Evolutionary conservation across 1,140 invertebrate species (phyloP), one percentile per base, ranked within the genome.

Genomic region (Agraylea sexmaculata): DNA sequence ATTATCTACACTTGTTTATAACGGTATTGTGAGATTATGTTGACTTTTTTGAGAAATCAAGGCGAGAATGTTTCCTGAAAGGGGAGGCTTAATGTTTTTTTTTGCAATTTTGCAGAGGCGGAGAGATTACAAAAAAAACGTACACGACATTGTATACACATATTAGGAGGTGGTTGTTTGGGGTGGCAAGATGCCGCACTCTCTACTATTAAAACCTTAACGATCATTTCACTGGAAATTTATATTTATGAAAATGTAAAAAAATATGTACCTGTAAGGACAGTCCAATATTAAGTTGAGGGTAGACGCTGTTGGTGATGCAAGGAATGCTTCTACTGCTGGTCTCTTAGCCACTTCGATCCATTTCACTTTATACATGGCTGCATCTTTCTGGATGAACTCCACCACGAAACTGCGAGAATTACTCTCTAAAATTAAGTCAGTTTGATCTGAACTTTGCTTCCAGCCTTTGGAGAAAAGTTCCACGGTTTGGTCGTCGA

Each of bases 381-480:
- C 78, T 3, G 73, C 70, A 49, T 83, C 79, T 15, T 71, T 67
- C 52, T 79, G 77, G 3, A 81, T 53, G 53, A 81, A 81, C 53
- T 81, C 77, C 13, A 82, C 71, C 13, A 81, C 72, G 45, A 79
- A 80, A 51, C 77, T 80, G 32, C 75, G 58, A 0, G 75, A 69
- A 43, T 80, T 74, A 22, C 72, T 72, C 22, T 70, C 63, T 42
- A 71, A 54, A 29, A 64, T 61, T 1, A 61, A 58, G 49, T 54
- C 54, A 11, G 56, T 62, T 53, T 43, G 65, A 53, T 64, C 64
- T 49, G 45, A 66, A 27, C 42, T 62, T 58, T 54, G 57, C 42
- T 75, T 75, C 81, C 81, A 85, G 1, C 81, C 82, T 12, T 78
- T 75, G 2, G 78, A 82, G 59, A 82, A 84, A 29, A 83, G 58